Evolutionary conservation across 2,888 invertebrate genomes (phyloP).

Genomic region (Diaperis boleti): DNA sequence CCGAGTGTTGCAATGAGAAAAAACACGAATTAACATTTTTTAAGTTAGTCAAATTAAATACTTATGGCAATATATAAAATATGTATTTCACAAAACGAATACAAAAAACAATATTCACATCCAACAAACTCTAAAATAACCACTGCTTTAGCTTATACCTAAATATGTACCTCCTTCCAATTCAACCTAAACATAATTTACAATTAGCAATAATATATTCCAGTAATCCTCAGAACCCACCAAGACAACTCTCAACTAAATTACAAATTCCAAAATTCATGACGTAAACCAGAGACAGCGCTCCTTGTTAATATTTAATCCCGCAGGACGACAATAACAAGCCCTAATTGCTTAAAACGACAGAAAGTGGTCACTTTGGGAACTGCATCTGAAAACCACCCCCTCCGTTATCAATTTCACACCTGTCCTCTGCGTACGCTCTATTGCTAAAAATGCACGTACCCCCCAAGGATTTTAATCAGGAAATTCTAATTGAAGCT

Average conservation of each 20-base stretch:
- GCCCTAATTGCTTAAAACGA: slow-evolving; percentile 10
- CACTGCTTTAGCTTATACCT: too few relatives aligned
- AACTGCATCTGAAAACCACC: slow-evolving; percentile 9
- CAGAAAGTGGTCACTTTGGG: slow-evolving; percentile 9
- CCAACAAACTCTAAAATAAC: too few relatives aligned
- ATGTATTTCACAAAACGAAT: too few relatives aligned
- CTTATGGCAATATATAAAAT: too few relatives aligned
- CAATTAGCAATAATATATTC: neutral
- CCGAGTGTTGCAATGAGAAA: too few relatives aligned
- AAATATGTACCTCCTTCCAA: too few relatives aligned
- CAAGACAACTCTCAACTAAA: neutral
- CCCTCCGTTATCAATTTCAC: slow-evolving; percentile 14
- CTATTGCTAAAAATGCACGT: slow-evolving; percentile 1
- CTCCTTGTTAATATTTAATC: slow-evolving; percentile 7
- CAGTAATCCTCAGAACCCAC: neutral
- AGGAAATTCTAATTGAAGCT: slow-evolving; percentile 15
- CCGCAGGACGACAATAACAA: neutral
- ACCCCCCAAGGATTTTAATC: slow-evolving; percentile 3
- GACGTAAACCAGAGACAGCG: slow-evolving; percentile 3
- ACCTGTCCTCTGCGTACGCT: neutral
- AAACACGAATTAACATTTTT: too few relatives aligned
- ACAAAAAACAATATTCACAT: too few relatives aligned
- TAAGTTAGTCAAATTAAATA: too few relatives aligned
- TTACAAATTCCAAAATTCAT: neutral
- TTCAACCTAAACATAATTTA: too few relatives aligned